Evolutionary conservation across 2,888 invertebrate genomes (phyloP), one percentile per base, ranked within the genome.

Genomic region (Allophyes oxyacanthae): DNA sequence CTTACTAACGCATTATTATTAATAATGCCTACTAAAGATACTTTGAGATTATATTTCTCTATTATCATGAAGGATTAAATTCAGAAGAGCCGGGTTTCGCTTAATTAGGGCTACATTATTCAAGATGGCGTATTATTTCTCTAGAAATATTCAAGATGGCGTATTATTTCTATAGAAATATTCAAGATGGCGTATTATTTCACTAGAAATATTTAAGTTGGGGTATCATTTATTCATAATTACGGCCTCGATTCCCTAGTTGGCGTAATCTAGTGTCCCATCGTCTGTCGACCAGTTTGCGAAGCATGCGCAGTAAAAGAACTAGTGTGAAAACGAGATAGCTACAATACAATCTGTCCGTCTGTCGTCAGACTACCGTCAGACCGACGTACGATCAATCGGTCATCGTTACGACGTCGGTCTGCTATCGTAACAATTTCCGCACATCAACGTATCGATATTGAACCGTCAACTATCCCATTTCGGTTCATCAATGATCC

Each of bases 261-360:
- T 71, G 60, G 57, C 78, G 78, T n/a, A n/a, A n/a, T n/a, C n/a
- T n/a, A n/a, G 36, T 72, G 6, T 28, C 4, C 25, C 4, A 5
- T 25, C 25, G 28, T 28, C 6, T 20, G 20, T 28, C 8, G 28
- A 28, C 6, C 28, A 6, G 28, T 28, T 28, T 28, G 28, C 28
- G 28, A 64, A 10, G 33, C 25, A 20, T 49, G 56, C 34, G 41
- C 52, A 63, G 49, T 45, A 0, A 11, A 56, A 49, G 70, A 66
- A 37, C 51, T 37, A 46, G 69, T 64, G 56, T 64, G 70, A 64
- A 63, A 64, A 38, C 20, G 48, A 64, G 63, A 43, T 48, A 30
- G 0, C 15, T 8, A 42, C 46, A 9, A 32, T 8, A 62, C 54
- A 36, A 50, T 33, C 42, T 33, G 7, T 20, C 0, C 20, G 13